phyloP scores from a whole-genome alignment of 2,888 invertebrate genomes.

The Mythimna loreyi region DNA sequence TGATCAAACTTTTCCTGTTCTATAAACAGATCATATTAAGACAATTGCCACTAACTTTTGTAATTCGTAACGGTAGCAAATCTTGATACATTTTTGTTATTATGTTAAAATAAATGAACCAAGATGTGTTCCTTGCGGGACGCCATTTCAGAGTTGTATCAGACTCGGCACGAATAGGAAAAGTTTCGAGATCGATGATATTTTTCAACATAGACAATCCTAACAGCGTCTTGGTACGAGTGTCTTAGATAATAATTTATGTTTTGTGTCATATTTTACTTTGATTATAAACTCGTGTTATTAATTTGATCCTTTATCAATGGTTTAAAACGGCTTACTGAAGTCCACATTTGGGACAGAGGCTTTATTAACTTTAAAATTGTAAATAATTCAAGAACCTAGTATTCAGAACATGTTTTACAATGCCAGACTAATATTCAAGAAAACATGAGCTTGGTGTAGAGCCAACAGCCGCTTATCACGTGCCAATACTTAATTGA shows the following conservation, averaged over 20 bases:
- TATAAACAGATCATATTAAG: slow-evolving; percentile 21
- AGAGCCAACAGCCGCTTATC: slow-evolving; percentile 51
- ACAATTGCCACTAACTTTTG: slow-evolving; percentile 26
- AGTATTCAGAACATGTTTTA: slow-evolving; percentile 38
- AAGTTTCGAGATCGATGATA: slow-evolving; percentile 74
- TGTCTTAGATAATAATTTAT: slow-evolving; percentile 84
- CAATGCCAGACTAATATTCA: slow-evolving; percentile 49
- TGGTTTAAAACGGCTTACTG: slow-evolving; percentile 48
- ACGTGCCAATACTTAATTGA: slow-evolving; percentile 56
- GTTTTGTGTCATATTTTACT: slow-evolving; percentile 73
- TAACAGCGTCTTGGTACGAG: slow-evolving; percentile 91
- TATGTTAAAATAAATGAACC: slow-evolving; percentile 20
- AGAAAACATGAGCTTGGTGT: slow-evolving; percentile 46
- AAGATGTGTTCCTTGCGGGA: slow-evolving; percentile 37
- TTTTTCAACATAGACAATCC: slow-evolving; percentile 75
- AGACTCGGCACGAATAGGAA: slow-evolving; percentile 63
- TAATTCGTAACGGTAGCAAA: slow-evolving; percentile 28
- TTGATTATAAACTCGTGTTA: slow-evolving; percentile 75
- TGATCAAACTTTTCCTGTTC: slow-evolving; percentile 74
- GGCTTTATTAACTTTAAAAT: slow-evolving; percentile 59
- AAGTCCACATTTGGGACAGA: slow-evolving; percentile 29
- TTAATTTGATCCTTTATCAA: slow-evolving; percentile 65
- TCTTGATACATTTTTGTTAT: slow-evolving; percentile 51
- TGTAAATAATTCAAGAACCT: slow-evolving; percentile 52
- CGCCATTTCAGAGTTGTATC: slow-evolving; percentile 27